These are phyloP conservation scores for Drosophila kanapiae DNA, from an alignment of 1,140 invertebrate genomes.

Conservation along the genomic window DNA sequence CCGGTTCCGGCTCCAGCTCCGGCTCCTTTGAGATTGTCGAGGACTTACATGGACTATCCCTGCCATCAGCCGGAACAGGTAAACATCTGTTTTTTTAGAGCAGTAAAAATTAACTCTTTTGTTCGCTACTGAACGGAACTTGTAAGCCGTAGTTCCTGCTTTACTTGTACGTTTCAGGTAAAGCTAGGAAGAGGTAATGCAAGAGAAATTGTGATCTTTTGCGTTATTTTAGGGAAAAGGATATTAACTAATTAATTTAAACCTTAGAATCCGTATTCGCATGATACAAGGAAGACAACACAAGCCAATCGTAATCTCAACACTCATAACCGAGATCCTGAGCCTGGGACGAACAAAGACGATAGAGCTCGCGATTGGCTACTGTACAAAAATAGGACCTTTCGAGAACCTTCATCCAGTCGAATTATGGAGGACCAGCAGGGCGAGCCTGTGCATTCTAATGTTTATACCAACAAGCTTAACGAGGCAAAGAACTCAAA, in stretches of 20 bases:
- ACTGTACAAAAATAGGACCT: conserved; percentile 14
- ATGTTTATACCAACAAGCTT: neutral
- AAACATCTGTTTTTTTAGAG: too few species aligned
- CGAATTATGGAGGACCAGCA: neutral
- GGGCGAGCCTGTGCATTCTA: neutral
- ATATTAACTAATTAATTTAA: neutral
- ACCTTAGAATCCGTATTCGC: neutral
- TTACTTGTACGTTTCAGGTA: too few species aligned
- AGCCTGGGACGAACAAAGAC: neutral
- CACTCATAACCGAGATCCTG: neutral
- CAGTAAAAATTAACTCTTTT: too few species aligned
- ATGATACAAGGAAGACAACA: neutral
- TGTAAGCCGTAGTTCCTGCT: too few species aligned
- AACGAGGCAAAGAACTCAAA: neutral
- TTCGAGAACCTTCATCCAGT: neutral
- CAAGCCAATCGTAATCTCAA: neutral
- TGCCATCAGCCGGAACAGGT: neutral
- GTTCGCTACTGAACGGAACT: too few species aligned
- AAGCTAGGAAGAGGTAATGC: too few species aligned
- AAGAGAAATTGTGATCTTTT: too few species aligned
- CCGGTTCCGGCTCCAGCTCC: neutral
- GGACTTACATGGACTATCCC: neutral
- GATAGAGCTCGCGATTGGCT: neutral
- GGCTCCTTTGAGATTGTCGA: neutral
- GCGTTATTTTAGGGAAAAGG: too few species aligned